These are phyloP conservation scores for human (Homo sapiens) DNA, from an alignment of 2,113 vertebrate genomes.

Conservation along the genomic window DNA sequence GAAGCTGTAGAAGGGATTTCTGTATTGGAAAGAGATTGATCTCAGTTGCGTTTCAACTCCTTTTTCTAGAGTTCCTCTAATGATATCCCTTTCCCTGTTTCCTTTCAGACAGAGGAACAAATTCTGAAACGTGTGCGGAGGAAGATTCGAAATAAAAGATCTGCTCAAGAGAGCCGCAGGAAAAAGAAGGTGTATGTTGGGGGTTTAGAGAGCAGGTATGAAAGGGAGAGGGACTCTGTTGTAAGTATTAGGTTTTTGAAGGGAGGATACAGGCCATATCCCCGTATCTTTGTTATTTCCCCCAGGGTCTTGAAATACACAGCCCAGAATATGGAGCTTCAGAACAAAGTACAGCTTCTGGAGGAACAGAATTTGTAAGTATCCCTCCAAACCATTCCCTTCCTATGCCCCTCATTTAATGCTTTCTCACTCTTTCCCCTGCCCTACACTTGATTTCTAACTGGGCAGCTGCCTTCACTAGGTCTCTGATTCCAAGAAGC, in stretches of 20 bases:
- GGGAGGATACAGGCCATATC: neutral
- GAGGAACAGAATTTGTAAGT: constrained; percentile 93
- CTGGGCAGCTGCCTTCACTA: neutral
- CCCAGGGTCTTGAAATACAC: constrained; percentile 90
- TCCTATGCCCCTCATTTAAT: neutral
- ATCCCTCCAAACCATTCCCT: neutral
- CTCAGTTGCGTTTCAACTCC: neutral
- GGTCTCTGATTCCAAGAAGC: neutral
- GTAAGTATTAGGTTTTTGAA: neutral
- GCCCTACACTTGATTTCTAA: neutral
- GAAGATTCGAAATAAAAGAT: constrained; percentile 95
- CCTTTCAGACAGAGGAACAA: constrained; percentile 90
- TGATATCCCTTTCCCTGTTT: neutral
- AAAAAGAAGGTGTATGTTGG: constrained; percentile 93
- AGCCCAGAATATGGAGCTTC: constrained; percentile 90
- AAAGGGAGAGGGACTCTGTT: neutral
- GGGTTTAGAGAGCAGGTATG: constrained; percentile 91
- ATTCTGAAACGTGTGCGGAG: constrained; percentile 90
- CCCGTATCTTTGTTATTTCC: fast-evolving
- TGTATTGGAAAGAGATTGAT: neutral
- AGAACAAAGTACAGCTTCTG: constrained; percentile 92
- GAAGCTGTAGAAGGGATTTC: neutral
- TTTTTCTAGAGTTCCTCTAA: neutral
- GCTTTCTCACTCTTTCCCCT: neutral
- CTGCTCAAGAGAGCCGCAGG: constrained; percentile 92